phyloP scores from a whole-genome alignment of 2,113 vertebrate genomes.

The Bufo bufo region DNA sequence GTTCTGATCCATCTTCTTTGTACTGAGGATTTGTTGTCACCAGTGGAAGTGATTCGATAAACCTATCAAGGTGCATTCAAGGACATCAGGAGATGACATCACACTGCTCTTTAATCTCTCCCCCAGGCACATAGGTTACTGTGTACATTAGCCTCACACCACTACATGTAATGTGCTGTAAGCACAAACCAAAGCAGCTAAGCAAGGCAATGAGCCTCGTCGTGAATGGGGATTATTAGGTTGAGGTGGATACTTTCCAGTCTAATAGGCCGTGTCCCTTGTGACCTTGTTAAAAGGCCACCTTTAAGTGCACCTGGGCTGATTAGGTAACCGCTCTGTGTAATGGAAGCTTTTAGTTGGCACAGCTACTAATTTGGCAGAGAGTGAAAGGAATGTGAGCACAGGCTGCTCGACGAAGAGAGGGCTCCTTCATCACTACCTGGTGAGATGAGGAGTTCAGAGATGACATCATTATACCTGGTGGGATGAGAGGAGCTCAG shows the following conservation, averaged over 20 bases:
- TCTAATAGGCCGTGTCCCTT: background rate
- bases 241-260: constrained; percentile 8
- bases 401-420: background rate
- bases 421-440: background rate
- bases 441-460: background rate
- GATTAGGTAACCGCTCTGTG: background rate
- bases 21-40: background rate
- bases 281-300: constrained; percentile 31
- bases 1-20: background rate
- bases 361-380: background rate
- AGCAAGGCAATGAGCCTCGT: background rate
- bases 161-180: background rate
- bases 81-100: background rate
- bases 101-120: background rate
- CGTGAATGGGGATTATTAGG: background rate
- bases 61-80: background rate
- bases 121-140: background rate
- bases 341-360: background rate
- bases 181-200: background rate
- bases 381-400: background rate
- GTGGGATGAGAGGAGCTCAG: background rate
- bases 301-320: constrained; percentile 27
- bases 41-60: background rate
- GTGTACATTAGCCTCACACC: background rate
- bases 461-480: background rate